These are phyloP conservation scores for Epizoanthus illoricatus DNA, from an alignment of 92 coral and sea anemone genomes.

Conservation along the genomic window DNA sequence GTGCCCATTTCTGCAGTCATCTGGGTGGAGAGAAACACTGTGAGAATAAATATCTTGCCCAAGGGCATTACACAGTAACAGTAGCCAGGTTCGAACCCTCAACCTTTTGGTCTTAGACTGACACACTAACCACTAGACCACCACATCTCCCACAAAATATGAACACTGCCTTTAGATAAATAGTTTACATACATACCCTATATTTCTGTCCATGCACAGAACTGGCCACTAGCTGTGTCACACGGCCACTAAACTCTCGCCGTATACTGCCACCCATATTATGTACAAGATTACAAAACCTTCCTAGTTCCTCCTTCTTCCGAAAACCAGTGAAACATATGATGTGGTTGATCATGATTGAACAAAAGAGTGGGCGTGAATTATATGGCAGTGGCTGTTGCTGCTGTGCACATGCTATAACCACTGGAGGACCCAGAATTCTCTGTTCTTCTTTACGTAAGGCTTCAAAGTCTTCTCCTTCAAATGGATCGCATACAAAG, in stretches of 20 bases:
- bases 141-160: background rate
- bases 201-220: conserved; percentile 93
- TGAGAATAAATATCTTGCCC: no score
- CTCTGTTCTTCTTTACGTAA: conserved; percentile 88
- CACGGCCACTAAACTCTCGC: conserved; percentile 88
- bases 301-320: conserved; percentile 80
- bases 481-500: conserved; percentile 95
- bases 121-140: background rate
- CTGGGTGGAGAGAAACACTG: no score
- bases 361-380: conserved; percentile 88
- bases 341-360: conserved; percentile 77
- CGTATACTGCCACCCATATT: conserved; percentile 99
- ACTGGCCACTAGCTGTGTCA: conserved; percentile 92
- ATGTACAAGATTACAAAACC: conserved; percentile 88
- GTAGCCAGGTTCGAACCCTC: no score
- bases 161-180: background rate
- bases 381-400: conserved; percentile 85
- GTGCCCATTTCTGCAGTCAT: no score
- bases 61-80: no score
- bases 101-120: no score
- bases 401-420: conserved; percentile 70
- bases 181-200: conserved; percentile 57
- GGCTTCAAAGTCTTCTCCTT: conserved; percentile 84
- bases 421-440: conserved; percentile 89
- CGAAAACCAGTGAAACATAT: conserved; percentile 95